phyloP scores from a whole-genome alignment of 92 coral and sea anemone species.

The Muricea muricata region DNA sequence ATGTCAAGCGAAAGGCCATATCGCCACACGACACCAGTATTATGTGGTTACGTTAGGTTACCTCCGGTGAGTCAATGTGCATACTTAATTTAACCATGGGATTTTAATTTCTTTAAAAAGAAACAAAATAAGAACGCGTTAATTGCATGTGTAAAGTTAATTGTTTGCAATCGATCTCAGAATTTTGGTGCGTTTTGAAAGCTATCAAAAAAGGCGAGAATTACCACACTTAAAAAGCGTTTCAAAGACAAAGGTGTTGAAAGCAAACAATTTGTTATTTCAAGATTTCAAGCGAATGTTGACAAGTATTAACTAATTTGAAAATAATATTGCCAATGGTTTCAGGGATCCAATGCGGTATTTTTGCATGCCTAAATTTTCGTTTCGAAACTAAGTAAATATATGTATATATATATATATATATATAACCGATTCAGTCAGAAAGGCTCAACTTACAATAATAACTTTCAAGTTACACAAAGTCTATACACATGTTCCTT shows the following conservation, averaged over 20 bases:
- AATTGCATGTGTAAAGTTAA: too few relatives aligned
- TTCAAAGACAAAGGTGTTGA: too few relatives aligned
- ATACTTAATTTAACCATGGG: background rate
- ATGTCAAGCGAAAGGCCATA: background rate
- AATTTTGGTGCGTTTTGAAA: background rate
- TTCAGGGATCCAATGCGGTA: background rate
- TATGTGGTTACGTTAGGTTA: background rate
- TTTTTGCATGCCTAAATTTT: too few relatives aligned
- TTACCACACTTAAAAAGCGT: background rate
- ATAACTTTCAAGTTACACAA: too few relatives aligned
- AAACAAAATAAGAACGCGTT: constrained; percentile 5
- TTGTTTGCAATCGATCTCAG: background rate
- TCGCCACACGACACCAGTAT: background rate
- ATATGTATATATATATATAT: too few relatives aligned
- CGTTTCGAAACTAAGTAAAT: too few relatives aligned
- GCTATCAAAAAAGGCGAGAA: background rate
- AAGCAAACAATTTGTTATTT: too few relatives aligned
- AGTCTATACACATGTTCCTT: too few relatives aligned
- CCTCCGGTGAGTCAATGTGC: constrained; percentile 11
- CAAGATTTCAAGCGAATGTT: too few relatives aligned
- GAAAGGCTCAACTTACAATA: too few relatives aligned
- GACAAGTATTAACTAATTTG: background rate
- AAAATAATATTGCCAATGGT: background rate
- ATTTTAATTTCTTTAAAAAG: constrained; percentile 27
- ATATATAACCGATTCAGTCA: too few relatives aligned